These are phyloP conservation scores for Sebastes ruberrimus DNA, from an alignment of 2,797 vertebrate genomes.

Conservation along the genomic window DNA sequence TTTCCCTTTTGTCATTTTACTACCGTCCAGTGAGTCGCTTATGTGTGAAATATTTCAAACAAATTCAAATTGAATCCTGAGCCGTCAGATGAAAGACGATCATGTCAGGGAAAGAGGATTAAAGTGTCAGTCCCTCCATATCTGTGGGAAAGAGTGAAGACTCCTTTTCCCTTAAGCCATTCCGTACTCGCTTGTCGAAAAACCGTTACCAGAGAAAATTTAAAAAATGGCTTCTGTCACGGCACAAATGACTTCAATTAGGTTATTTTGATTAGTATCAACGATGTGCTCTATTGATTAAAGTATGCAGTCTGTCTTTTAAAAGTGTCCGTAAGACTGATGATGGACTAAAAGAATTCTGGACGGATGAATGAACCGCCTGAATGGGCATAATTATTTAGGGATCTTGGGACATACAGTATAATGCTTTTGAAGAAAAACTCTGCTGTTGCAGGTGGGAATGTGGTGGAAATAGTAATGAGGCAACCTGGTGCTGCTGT, in stretches of 20 bases:
- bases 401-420: not conserved
- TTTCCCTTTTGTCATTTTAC: constrained; percentile 19
- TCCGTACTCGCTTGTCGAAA: not conserved
- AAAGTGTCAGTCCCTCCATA: constrained; percentile 18
- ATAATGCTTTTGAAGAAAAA: not conserved
- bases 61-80: constrained; percentile 45
- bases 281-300: not conserved
- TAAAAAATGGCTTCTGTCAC: not conserved
- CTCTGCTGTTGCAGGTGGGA: not conserved
- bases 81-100: constrained; percentile 37
- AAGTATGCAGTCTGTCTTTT: not conserved
- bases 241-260: not conserved
- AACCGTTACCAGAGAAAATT: not conserved
- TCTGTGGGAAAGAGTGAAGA: constrained; percentile 2
- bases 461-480: constrained; percentile 4
- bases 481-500: constrained; percentile 13
- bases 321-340: not conserved
- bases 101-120: constrained; percentile 41
- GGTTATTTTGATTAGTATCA: not conserved
- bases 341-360: not conserved
- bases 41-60: constrained; percentile 29
- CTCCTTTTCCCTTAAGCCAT: not conserved
- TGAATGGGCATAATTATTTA: not conserved
- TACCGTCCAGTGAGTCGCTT: not conserved
- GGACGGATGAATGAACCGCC: not conserved